A percentile compares a stretch with the other conserved stretches of the same genome.
Conservation (phyloP, 2,888 invertebrate genomes). For the Drosophila stalkeri region DNA sequence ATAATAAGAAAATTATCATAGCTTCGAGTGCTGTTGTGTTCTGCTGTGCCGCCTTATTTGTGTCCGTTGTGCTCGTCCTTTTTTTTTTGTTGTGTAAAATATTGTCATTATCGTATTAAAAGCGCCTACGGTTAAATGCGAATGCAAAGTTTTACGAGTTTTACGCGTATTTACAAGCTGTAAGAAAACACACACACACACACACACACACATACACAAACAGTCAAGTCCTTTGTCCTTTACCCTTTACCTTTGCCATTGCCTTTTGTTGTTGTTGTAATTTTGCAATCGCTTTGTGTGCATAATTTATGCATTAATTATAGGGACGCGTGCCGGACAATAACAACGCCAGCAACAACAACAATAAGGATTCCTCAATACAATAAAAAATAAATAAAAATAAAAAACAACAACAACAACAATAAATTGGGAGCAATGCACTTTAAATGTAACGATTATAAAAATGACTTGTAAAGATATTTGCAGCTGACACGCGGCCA, state of each 20-base stretch:
- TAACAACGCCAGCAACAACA: slow-evolving; percentile 23
- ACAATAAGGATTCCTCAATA: slow-evolving; percentile 30
- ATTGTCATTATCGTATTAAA: slow-evolving; percentile 75
- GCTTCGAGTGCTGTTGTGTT: not conserved
- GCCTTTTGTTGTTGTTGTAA: slow-evolving; percentile 1
- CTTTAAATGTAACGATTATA: slow-evolving; percentile 58
- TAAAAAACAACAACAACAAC: slow-evolving; percentile 6
- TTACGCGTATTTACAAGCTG: slow-evolving; percentile 62
- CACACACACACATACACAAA: slow-evolving; percentile 30
- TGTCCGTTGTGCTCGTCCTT: slow-evolving; percentile 45
- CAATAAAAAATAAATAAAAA: not conserved
- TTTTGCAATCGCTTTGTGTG: slow-evolving; percentile 60
- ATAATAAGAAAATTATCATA: not conserved
- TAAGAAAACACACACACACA: slow-evolving; percentile 40
- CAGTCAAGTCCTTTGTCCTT: slow-evolving; percentile 30
- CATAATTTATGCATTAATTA: slow-evolving; percentile 75
- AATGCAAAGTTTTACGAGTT: slow-evolving; percentile 61
- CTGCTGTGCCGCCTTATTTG: not conserved
- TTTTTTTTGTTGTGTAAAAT: slow-evolving; percentile 67
- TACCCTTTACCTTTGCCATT: slow-evolving; percentile 6
- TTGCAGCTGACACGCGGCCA: slow-evolving; percentile 51
- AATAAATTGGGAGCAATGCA: slow-evolving; percentile 50
- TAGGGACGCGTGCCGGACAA: slow-evolving; percentile 47
- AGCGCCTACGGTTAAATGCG: slow-evolving; percentile 70
- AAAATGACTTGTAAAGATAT: slow-evolving; percentile 58